Evolutionary conservation across 2,113 vertebrate genomes (phyloP).

Genomic region (Embiotoca jacksoni): DNA sequence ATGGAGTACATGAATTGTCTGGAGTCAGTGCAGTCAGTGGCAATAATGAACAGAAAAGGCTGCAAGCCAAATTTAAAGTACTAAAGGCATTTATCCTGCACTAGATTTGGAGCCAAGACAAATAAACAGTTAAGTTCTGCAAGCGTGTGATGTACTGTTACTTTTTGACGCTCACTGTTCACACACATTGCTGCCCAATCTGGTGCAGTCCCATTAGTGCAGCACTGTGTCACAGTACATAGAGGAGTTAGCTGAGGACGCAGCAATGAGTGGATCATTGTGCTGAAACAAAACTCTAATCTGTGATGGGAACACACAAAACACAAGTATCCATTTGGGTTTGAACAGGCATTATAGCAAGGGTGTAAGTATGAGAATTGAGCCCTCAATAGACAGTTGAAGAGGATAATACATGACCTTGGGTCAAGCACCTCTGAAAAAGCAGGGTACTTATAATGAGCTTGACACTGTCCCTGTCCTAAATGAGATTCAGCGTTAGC

Average conservation of each 20-base stretch:
- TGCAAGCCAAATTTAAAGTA: constrained; percentile 1
- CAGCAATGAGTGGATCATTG: constrained; percentile 34
- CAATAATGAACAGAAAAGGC: neutral
- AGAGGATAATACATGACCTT: constrained; percentile 36
- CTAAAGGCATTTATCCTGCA: neutral
- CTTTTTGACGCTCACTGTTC: neutral
- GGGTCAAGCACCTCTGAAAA: constrained; percentile 32
- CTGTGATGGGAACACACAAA: constrained; percentile 11
- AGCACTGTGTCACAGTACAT: neutral
- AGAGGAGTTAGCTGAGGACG: constrained; percentile 22
- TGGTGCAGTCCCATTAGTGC: constrained; percentile 11
- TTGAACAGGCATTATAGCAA: neutral
- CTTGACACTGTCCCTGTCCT: neutral
- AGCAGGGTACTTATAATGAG: constrained; percentile 40
- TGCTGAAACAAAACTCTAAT: constrained; percentile 33
- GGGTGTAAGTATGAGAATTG: constrained; percentile 42
- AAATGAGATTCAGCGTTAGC: constrained; percentile 14
- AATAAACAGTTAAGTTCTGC: neutral
- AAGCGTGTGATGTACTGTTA: neutral
- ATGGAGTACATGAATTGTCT: neutral
- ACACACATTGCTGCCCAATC: neutral
- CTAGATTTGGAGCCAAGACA: neutral
- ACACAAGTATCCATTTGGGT: constrained; percentile 19
- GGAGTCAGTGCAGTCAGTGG: neutral
- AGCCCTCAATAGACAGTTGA: constrained; percentile 35